Percentiles rank a stretch among this genome's conserved stretches.
These are phyloP conservation scores for Neogobius melanostomus DNA, from an alignment of 2,113 vertebrate genomes.

Conservation along the genomic window DNA sequence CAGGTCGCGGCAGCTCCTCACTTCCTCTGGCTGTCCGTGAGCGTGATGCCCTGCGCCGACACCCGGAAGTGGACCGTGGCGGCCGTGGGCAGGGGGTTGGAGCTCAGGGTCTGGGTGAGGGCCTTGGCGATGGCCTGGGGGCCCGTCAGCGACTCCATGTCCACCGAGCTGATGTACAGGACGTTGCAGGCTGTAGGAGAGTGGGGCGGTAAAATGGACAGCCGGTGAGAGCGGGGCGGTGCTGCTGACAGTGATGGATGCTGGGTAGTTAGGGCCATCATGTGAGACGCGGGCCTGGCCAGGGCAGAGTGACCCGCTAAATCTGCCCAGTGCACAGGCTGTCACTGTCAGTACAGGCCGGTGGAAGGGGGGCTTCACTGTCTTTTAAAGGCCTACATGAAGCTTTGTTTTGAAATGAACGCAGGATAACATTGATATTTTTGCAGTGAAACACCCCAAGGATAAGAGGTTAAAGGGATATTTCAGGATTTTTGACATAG, in stretches of 20 bases:
- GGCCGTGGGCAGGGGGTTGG: slow-evolving; percentile 80
- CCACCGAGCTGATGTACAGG: slow-evolving; percentile 94
- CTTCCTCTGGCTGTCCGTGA: slow-evolving; percentile 98
- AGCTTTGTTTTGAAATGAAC: too few species aligned
- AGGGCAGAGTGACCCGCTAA: neutral
- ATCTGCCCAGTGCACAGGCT: neutral
- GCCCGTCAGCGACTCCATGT: slow-evolving; percentile 96
- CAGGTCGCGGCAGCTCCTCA: slow-evolving; percentile 69
- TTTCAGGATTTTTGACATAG: too few species aligned
- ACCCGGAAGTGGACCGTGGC: slow-evolving; percentile 96
- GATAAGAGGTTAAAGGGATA: too few species aligned
- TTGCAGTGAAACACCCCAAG: too few species aligned
- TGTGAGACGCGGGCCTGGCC: slow-evolving; percentile 14
- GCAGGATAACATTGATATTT: too few species aligned
- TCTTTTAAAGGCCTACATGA: too few species aligned
- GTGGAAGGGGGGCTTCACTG: neutral
- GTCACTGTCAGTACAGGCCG: neutral
- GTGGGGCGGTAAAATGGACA: slow-evolving; percentile 3
- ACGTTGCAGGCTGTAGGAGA: slow-evolving; percentile 87
- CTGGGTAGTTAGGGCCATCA: slow-evolving; percentile 10
- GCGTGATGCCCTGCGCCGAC: slow-evolving; percentile 92
- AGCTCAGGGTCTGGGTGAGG: slow-evolving; percentile 83
- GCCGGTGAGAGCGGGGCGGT: slow-evolving; percentile 8
- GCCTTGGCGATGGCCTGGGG: slow-evolving; percentile 95
- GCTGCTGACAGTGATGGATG: neutral